Conservation (phyloP, 2,113 vertebrate genomes). For the Esox niger region DNA sequence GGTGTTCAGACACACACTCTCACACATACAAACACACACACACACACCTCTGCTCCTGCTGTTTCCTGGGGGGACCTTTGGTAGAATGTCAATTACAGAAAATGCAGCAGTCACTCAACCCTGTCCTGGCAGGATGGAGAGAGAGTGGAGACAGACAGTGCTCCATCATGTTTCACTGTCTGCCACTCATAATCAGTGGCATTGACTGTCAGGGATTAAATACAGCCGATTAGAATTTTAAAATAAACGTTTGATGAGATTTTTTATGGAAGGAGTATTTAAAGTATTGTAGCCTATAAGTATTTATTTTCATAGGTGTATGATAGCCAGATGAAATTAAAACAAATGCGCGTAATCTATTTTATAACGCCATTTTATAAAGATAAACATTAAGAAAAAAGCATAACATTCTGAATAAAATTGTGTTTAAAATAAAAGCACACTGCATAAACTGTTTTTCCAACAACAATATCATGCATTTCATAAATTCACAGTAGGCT, state of each 20-base stretch:
- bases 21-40: neutral
- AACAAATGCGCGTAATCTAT: no score
- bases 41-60: neutral
- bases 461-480: constrained; percentile 10
- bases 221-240: neutral
- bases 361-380: no score
- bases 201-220: neutral
- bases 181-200: neutral
- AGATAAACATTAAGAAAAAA: no score
- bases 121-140: neutral
- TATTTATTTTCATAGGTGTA: no score
- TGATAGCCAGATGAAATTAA: no score
- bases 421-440: neutral
- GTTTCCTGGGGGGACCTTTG: neutral
- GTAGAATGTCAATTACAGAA: neutral
- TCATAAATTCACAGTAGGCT: constrained; percentile 34
- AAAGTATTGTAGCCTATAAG: no score
- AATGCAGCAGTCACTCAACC: neutral
- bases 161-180: neutral
- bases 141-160: neutral
- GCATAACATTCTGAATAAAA: no score
- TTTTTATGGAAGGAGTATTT: neutral
- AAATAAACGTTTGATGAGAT: no score
- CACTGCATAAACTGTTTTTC: no score
- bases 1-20: neutral